Conservation (phyloP, 2,888 invertebrate genomes). For the Podotricha telesiphe region DNA sequence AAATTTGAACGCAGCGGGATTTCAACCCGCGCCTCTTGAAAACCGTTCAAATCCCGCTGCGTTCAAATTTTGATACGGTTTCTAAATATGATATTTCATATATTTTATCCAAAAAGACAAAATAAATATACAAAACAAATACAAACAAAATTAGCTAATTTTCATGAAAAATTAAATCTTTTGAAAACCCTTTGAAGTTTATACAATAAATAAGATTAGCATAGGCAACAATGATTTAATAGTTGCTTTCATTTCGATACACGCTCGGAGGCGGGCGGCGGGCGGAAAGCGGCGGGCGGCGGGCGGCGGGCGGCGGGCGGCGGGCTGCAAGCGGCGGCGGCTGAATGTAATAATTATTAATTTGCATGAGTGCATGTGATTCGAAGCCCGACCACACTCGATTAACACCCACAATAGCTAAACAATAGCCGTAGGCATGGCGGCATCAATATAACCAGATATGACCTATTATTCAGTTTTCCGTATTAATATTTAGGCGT, state of each 20-base stretch:
- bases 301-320: slow-evolving; percentile 8
- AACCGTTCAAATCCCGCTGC: too few species aligned
- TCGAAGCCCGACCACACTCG: slow-evolving; percentile 35
- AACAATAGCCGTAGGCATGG: slow-evolving; percentile 32
- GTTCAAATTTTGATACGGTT: too few species aligned
- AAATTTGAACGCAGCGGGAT: too few species aligned
- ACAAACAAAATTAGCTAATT: background rate
- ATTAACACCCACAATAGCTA: slow-evolving; percentile 35
- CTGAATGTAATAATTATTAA: slow-evolving; percentile 41
- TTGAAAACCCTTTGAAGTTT: background rate
- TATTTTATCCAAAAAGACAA: too few species aligned
- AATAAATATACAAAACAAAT: too few species aligned
- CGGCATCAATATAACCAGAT: slow-evolving; percentile 17
- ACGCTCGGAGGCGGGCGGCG: slow-evolving; percentile 11
- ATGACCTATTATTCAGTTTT: slow-evolving; percentile 23
- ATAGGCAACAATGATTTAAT: slow-evolving; percentile 16
- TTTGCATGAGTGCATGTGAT: slow-evolving; percentile 40
- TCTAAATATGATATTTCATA: too few species aligned
- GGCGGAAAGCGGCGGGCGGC: background rate
- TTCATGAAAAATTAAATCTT: background rate
- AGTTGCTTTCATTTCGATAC: slow-evolving; percentile 34
- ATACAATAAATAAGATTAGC: slow-evolving; percentile 3
- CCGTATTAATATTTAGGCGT: slow-evolving; percentile 13
- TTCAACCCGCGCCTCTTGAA: too few species aligned
- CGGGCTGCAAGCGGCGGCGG: slow-evolving; percentile 1